phyloP scores from a whole-genome alignment of 2,113 vertebrate genomes.

The Chloropsis hardwickii region DNA sequence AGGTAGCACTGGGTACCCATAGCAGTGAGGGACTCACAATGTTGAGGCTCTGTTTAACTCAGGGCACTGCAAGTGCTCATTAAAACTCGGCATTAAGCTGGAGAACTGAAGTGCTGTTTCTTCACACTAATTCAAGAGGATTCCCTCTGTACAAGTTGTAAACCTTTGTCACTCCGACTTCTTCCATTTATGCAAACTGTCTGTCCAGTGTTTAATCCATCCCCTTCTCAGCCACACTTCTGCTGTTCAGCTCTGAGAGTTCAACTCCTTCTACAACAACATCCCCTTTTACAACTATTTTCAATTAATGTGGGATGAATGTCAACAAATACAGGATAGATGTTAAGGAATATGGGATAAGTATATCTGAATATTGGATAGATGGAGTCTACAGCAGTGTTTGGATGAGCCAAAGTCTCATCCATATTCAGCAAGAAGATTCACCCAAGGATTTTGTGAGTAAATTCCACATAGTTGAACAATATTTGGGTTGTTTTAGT shows the following conservation, averaged over 20 bases:
- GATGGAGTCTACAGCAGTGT: neutral
- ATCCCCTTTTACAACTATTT: neutral
- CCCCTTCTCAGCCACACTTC: neutral
- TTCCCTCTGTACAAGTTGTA: neutral
- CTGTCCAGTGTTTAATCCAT: neutral
- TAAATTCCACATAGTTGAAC: neutral
- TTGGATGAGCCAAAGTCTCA: neutral
- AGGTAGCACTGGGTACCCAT: rapidly evolving
- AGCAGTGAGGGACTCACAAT: neutral
- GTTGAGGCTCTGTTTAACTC: neutral
- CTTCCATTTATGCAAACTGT: neutral
- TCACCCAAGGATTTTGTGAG: neutral
- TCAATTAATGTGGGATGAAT: neutral
- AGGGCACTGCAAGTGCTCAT: neutral
- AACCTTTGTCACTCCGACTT: neutral
- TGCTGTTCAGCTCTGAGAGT: neutral
- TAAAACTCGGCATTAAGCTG: neutral
- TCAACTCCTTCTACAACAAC: neutral
- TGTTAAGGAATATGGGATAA: neutral
- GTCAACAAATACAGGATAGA: neutral
- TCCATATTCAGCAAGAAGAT: neutral
- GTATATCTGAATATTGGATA: neutral
- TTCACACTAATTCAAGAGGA: neutral
- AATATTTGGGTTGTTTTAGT: neutral
- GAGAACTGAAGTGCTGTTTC: neutral